phyloP scores from a whole-genome alignment of 1,140 invertebrate species.

The Schlechtendalia chinensis region DNA sequence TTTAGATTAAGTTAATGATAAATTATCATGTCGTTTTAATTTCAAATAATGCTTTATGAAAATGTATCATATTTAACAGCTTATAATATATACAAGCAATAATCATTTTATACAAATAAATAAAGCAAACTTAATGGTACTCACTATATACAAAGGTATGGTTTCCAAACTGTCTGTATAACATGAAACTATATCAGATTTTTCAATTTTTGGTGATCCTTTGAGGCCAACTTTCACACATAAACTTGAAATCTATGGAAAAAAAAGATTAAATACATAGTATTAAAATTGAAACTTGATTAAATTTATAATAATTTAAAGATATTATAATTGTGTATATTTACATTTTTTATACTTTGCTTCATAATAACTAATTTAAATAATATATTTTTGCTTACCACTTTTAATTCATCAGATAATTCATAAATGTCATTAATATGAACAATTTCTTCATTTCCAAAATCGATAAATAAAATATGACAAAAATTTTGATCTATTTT shows the following conservation, averaged over 20 bases:
- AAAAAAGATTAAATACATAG: neutral
- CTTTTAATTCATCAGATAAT: conserved; percentile 2
- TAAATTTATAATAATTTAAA: too few relatives aligned
- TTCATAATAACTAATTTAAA: too few relatives aligned
- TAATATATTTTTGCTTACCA: neutral
- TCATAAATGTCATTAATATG: neutral
- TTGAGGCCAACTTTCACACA: conserved; percentile 7
- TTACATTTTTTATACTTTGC: too few relatives aligned
- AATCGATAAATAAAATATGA: conserved; percentile 35
- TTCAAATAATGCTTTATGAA: too few relatives aligned
- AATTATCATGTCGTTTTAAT: too few relatives aligned
- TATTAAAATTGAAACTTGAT: neutral
- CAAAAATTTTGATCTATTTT: neutral
- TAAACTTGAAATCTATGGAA: neutral
- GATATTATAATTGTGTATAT: too few relatives aligned
- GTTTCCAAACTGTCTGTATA: neutral
- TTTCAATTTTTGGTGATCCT: neutral
- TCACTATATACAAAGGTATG: neutral
- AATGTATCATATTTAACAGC: too few relatives aligned
- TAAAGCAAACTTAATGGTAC: neutral
- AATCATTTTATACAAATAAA: neutral
- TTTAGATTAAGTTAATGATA: too few relatives aligned
- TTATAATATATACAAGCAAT: too few relatives aligned
- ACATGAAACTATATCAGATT: neutral
- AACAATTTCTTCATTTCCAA: conserved; percentile 34